Conservation (phyloP, 2,888 invertebrate genomes). For the Tenthredo distinguenda region DNA sequence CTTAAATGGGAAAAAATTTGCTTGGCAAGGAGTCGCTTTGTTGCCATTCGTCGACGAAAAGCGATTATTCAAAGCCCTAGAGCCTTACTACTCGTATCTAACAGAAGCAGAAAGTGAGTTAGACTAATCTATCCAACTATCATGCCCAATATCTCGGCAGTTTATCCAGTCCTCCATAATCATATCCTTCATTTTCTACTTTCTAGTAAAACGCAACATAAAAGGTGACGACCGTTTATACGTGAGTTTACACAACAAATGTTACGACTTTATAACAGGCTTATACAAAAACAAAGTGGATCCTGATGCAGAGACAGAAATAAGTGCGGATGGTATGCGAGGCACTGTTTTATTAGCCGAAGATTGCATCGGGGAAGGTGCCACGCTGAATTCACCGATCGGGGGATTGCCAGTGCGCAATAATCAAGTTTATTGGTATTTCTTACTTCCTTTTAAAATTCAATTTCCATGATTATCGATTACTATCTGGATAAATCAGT, state of each 20-base stretch:
- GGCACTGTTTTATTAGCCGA: slow-evolving; percentile 89
- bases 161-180: background rate
- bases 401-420: slow-evolving; percentile 82
- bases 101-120: slow-evolving; percentile 90
- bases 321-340: slow-evolving; percentile 89
- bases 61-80: slow-evolving; percentile 90
- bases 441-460: background rate
- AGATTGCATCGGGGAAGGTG: slow-evolving; percentile 84
- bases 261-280: slow-evolving; percentile 85
- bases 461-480: background rate
- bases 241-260: slow-evolving; percentile 86
- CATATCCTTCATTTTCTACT: slow-evolving; percentile 42
- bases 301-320: slow-evolving; percentile 81
- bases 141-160: slow-evolving; percentile 31
- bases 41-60: slow-evolving; percentile 98
- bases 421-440: slow-evolving; percentile 78
- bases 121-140: background rate
- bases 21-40: slow-evolving; percentile 99
- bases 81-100: slow-evolving; percentile 88
- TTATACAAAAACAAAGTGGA: slow-evolving; percentile 83
- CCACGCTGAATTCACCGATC: slow-evolving; percentile 86
- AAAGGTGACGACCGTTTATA: slow-evolving; percentile 95
- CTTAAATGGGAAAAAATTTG: slow-evolving; percentile 99
- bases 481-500: background rate
- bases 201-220: slow-evolving; percentile 87